Percentiles rank a stretch among this genome's conserved stretches.
Conservation (phyloP, 2,797 vertebrate genomes). For the Salmo trutta region DNA sequence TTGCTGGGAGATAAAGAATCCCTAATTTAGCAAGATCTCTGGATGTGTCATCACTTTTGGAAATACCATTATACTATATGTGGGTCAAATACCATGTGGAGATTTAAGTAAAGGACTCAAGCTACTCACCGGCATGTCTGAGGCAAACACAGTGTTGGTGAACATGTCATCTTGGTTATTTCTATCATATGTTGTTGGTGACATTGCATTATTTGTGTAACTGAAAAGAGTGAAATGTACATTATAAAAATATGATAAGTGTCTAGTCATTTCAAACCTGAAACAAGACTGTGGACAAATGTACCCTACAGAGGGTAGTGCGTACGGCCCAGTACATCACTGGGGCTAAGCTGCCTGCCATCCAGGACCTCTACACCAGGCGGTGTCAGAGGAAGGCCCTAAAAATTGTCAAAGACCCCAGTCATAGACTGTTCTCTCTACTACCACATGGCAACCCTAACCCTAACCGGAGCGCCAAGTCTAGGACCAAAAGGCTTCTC, state of each 20-base stretch:
- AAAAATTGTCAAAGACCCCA: too few species aligned
- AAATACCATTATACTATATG: background rate
- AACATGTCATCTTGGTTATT: constrained; percentile 9
- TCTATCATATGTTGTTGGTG: background rate
- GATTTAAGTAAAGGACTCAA: background rate
- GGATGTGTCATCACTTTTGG: background rate
- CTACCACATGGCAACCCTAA: too few species aligned
- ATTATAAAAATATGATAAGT: background rate
- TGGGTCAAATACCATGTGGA: background rate
- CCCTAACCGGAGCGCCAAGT: too few species aligned
- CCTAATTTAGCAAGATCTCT: background rate
- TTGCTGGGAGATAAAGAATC: background rate
- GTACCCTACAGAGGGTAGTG: too few species aligned
- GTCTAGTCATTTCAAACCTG: background rate
- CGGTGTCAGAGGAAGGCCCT: too few species aligned
- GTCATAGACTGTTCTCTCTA: too few species aligned
- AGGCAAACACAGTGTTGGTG: constrained; percentile 34
- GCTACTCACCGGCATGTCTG: constrained; percentile 39
- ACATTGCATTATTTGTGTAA: background rate
- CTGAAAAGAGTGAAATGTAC: background rate
- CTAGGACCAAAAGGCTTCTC: too few species aligned
- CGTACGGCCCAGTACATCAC: too few species aligned
- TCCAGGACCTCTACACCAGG: too few species aligned
- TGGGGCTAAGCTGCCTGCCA: too few species aligned
- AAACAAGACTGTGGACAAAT: constrained; percentile 1